A percentile compares a stretch with the other conserved stretches of the same genome.
These are phyloP conservation scores for Callospermophilus lateralis DNA, from an alignment of 2,113 vertebrate genomes.

Conservation along the genomic window DNA sequence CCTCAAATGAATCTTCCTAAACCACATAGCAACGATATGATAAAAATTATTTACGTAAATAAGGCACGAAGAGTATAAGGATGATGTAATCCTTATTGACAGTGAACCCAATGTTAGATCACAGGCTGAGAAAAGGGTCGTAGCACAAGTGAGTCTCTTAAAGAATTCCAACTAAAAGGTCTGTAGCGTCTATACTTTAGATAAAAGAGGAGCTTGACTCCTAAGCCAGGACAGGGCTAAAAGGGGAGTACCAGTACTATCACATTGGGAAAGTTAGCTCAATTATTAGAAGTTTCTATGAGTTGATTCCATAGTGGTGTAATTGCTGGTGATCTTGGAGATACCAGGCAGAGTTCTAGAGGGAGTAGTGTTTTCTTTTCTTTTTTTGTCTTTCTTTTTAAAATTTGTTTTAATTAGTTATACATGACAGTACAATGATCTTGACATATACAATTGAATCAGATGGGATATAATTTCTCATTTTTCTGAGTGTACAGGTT, in stretches of 20 bases:
- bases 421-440: too few species aligned
- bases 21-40: neutral
- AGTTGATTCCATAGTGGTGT: neutral
- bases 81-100: neutral
- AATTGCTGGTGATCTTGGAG: neutral
- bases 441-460: too few species aligned
- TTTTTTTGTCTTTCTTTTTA: too few species aligned
- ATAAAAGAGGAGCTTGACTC: neutral
- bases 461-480: too few species aligned
- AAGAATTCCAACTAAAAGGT: neutral
- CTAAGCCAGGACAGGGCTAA: neutral
- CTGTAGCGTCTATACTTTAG: neutral
- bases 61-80: neutral
- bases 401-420: too few species aligned
- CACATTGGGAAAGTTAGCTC: neutral
- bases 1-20: neutral
- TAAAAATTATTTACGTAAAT: neutral
- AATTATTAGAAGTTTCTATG: neutral
- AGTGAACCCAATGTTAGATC: neutral
- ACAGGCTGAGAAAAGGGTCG: neutral
- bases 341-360: neutral
- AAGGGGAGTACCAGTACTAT: neutral
- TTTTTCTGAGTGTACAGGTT: too few species aligned
- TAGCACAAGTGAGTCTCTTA: neutral
- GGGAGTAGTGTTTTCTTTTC: neutral